Evolutionary conservation across 2,888 invertebrate species (phyloP).

Genomic region (Netelia inedita): DNA sequence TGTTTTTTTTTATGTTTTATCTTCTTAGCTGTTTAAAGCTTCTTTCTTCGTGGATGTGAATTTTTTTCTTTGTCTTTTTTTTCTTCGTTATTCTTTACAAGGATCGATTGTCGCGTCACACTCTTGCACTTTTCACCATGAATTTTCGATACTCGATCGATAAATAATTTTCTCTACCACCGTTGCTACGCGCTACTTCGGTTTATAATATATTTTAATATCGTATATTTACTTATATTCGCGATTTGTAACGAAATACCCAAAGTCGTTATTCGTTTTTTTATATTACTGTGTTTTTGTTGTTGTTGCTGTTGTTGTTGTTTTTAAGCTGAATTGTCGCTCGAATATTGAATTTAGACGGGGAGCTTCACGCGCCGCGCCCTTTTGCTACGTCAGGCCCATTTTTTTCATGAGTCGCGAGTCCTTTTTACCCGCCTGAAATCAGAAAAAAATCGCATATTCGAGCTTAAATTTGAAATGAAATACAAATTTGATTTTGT

Average conservation of each 20-base stretch:
- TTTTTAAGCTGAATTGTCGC: not conserved
- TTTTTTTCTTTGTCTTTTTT: not conserved
- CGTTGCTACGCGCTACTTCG: not conserved
- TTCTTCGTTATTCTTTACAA: not conserved
- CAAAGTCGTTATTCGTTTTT: not conserved
- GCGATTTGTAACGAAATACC: not conserved
- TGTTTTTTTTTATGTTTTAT: not conserved
- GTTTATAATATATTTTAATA: conserved; percentile 17
- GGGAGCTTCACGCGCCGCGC: conserved; percentile 16
- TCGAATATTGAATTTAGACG: conserved; percentile 24
- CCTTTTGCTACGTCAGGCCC: conserved; percentile 45
- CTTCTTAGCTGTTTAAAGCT: not conserved
- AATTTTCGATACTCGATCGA: conserved; percentile 7
- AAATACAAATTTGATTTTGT: too few species aligned
- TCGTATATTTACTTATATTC: conserved; percentile 14
- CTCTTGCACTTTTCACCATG: not conserved
- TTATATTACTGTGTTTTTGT: not conserved
- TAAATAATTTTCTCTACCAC: conserved; percentile 22
- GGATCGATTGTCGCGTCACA: conserved; percentile 25
- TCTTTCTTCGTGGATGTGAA: not conserved
- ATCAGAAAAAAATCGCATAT: conserved; percentile 26
- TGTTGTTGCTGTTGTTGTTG: conserved; percentile 14
- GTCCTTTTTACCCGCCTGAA: conserved; percentile 47
- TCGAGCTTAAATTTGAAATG: too few species aligned
- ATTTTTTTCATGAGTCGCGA: conserved; percentile 42